Conservation (phyloP, 1,140 invertebrate genomes). For the Ostrea denselamellosa region DNA sequence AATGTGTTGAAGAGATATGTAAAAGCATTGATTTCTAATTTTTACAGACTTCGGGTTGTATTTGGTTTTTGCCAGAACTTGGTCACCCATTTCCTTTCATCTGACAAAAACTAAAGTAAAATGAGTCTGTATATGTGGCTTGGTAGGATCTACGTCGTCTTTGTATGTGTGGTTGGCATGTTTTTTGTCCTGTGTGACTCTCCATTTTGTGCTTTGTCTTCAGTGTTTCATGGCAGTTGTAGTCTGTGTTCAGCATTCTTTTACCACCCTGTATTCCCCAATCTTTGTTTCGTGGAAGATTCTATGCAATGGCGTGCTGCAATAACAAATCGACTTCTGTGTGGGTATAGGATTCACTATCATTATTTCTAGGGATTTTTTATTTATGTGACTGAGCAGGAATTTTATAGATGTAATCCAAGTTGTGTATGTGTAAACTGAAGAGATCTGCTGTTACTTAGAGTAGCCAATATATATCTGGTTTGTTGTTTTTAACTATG, state of each 20-base stretch:
- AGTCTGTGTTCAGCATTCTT: too few relatives aligned
- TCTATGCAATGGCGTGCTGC: constrained; percentile 13
- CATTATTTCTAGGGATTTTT: background rate
- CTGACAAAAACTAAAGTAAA: too few relatives aligned
- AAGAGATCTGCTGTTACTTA: constrained; percentile 19
- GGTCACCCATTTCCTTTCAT: too few relatives aligned
- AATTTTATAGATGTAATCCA: background rate
- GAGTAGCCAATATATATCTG: constrained; percentile 28
- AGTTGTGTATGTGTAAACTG: constrained; percentile 6
- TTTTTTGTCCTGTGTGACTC: background rate
- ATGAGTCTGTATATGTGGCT: background rate
- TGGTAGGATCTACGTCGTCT: background rate
- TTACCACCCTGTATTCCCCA: background rate
- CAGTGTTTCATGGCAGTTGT: background rate
- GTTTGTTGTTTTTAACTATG: too few relatives aligned
- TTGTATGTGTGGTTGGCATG: background rate
- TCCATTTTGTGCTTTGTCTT: too few relatives aligned
- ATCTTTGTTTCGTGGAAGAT: background rate
- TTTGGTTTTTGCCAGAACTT: too few relatives aligned
- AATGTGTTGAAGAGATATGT: too few relatives aligned
- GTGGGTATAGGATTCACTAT: background rate
- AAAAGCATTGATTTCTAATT: too few relatives aligned
- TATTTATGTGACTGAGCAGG: background rate
- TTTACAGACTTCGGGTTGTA: too few relatives aligned
- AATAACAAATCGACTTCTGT: background rate